A percentile compares a stretch with the other conserved stretches of the same genome.
These are phyloP conservation scores for Resseliella maxima DNA, from an alignment of 2,888 invertebrate genomes.

Conservation along the genomic window DNA sequence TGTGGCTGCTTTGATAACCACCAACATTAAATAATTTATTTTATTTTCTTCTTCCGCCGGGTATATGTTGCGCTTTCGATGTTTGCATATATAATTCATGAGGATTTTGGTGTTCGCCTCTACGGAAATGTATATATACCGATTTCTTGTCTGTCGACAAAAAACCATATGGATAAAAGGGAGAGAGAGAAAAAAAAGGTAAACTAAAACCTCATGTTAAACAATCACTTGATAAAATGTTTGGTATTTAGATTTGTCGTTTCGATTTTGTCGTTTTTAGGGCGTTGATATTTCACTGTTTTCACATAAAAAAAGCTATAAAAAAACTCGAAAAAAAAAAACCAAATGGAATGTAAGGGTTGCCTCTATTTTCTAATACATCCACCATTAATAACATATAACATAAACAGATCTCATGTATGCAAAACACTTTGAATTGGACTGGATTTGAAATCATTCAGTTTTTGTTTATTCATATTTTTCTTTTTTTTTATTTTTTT, in stretches of 20 bases:
- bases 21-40: conserved; percentile 48
- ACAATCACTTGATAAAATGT: conserved; percentile 30
- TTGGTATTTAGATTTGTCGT: conserved; percentile 27
- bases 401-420: neutral
- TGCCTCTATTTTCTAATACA: neutral
- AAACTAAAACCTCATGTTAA: conserved; percentile 26
- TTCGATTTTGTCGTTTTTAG: neutral
- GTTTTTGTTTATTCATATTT: too few relatives aligned
- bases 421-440: neutral
- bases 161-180: neutral
- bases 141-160: neutral
- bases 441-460: too few relatives aligned
- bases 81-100: neutral
- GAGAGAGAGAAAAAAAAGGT: conserved; percentile 9
- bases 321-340: neutral
- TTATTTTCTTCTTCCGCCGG: neutral
- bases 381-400: neutral
- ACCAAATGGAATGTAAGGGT: neutral
- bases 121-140: neutral
- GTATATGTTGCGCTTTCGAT: too few relatives aligned
- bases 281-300: neutral
- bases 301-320: neutral
- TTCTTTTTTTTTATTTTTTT: too few relatives aligned
- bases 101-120: neutral
- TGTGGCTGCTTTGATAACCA: neutral